These are phyloP conservation scores for Mesocricetus auratus DNA, from an alignment of 2,113 vertebrate genomes.

Conservation along the genomic window DNA sequence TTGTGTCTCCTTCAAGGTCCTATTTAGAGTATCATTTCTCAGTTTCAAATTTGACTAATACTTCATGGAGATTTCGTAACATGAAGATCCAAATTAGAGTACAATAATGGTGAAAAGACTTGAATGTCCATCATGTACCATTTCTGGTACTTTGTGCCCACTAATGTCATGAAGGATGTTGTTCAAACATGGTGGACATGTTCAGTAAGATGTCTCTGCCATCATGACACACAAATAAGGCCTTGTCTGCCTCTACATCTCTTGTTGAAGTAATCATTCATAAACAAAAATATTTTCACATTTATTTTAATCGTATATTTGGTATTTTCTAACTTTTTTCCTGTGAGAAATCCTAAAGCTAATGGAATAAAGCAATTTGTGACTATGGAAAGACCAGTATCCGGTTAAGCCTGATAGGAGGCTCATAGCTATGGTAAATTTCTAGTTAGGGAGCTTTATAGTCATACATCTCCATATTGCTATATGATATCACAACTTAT, in stretches of 20 bases:
- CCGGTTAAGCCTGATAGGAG: neutral
- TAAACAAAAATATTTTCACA: neutral
- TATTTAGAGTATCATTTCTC: neutral
- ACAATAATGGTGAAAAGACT: neutral
- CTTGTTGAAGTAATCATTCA: neutral
- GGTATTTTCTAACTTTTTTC: neutral
- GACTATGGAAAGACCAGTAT: neutral
- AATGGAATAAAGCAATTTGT: neutral
- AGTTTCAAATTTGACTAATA: neutral
- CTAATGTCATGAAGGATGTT: neutral
- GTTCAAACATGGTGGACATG: fast-evolving
- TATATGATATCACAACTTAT: neutral
- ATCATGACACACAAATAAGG: neutral
- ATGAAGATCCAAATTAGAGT: neutral
- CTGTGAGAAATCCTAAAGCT: neutral
- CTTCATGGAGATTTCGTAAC: neutral
- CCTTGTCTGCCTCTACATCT: neutral
- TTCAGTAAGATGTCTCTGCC: neutral
- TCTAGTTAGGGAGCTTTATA: neutral
- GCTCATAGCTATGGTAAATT: neutral
- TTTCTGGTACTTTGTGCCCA: neutral
- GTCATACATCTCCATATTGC: neutral
- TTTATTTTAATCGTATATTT: neutral
- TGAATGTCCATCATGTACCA: neutral
- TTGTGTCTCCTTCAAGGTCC: neutral